Evolutionary conservation across 2,113 vertebrate genomes (phyloP).

Genomic region (Lepisosteus oculatus): DNA sequence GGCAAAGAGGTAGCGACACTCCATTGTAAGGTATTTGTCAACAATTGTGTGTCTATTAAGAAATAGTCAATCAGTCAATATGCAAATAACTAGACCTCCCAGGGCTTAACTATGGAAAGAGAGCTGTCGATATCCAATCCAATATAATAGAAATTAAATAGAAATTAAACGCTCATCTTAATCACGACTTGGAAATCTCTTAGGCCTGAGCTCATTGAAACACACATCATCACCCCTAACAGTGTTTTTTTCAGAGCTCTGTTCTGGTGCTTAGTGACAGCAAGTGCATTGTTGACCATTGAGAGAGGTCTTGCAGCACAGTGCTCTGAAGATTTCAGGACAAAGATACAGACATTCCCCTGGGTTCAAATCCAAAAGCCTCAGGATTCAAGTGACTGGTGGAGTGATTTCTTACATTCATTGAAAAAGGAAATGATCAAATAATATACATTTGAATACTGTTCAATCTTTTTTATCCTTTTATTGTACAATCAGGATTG

Average conservation of each 20-base stretch:
- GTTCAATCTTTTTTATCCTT: too few species aligned
- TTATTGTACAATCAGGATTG: too few species aligned
- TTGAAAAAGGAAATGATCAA: too few species aligned
- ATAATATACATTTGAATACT: too few species aligned
- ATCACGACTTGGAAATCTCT: conserved; percentile 49
- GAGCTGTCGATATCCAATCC: conserved; percentile 84
- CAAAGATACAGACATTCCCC: too few species aligned
- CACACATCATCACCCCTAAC: not conserved
- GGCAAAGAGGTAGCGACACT: conserved; percentile 71
- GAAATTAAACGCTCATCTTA: conserved; percentile 68
- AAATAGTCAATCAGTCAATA: conserved; percentile 91
- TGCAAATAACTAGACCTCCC: conserved; percentile 84
- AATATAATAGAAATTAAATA: conserved; percentile 73
- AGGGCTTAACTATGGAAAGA: conserved; percentile 82
- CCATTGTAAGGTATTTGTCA: conserved; percentile 94
- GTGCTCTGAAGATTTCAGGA: too few species aligned
- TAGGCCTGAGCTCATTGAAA: conserved; percentile 2
- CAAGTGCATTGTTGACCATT: not conserved
- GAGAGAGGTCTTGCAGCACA: too few species aligned
- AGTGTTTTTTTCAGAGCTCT: not conserved
- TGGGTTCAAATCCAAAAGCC: too few species aligned
- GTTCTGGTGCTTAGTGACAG: not conserved
- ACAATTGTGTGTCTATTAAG: conserved; percentile 99
- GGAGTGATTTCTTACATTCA: too few species aligned
- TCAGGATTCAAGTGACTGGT: too few species aligned